A percentile compares a stretch with the other conserved stretches of the same genome.
These are phyloP conservation scores for Gymnosoma rotundatum DNA, from an alignment of 2,888 invertebrate genomes.

Conservation along the genomic window DNA sequence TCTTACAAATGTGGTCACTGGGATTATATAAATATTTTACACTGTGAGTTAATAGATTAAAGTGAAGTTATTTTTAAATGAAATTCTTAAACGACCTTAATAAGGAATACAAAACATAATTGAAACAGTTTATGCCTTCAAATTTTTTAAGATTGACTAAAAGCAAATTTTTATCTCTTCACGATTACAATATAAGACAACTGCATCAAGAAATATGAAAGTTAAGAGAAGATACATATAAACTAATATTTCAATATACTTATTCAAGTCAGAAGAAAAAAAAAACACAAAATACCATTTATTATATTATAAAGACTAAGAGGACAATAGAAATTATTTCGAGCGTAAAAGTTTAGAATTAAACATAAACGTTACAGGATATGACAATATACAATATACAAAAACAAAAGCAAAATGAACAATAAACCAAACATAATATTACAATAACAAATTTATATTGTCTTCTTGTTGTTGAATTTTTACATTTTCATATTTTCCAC, in stretches of 20 bases:
- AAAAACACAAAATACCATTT: background rate
- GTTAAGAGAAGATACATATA: too few species aligned
- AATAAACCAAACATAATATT: constrained; percentile 57
- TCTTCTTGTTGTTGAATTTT: constrained; percentile 29
- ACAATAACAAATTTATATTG: constrained; percentile 67
- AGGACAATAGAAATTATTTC: constrained; percentile 75
- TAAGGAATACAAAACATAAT: too few species aligned
- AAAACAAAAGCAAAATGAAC: constrained; percentile 58
- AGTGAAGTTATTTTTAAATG: background rate
- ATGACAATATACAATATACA: too few species aligned
- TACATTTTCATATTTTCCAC: constrained; percentile 29
- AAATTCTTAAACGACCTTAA: too few species aligned
- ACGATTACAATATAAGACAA: too few species aligned
- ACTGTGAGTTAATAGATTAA: constrained; percentile 9
- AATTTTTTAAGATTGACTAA: too few species aligned
- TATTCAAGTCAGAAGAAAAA: too few species aligned
- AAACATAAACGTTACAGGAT: constrained; percentile 81
- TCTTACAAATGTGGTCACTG: constrained; percentile 38
- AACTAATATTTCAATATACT: too few species aligned
- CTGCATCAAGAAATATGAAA: too few species aligned
- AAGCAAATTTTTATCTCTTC: too few species aligned
- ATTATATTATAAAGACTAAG: constrained; percentile 37
- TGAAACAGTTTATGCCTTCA: too few species aligned
- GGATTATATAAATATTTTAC: background rate
- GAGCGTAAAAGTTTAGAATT: constrained; percentile 81